phyloP scores from a whole-genome alignment of 2,888 invertebrate species.

The Tachystola acroxantha region DNA sequence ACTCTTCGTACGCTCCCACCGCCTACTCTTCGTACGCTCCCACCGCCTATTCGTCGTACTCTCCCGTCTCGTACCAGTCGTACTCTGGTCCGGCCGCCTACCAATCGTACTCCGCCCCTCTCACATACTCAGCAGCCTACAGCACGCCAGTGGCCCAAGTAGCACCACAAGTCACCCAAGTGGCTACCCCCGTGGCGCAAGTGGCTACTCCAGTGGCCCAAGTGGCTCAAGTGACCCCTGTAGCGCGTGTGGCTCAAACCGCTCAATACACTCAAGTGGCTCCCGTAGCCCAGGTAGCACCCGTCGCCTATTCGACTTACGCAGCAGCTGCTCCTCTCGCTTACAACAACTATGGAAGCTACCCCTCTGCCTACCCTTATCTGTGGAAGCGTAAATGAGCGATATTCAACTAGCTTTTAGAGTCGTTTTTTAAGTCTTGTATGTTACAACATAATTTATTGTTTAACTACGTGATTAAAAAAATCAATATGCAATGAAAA shows the following conservation, averaged over 20 bases:
- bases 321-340: constrained; percentile 6
- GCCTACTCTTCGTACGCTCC: too few species aligned
- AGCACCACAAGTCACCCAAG: background rate
- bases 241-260: constrained; percentile 13
- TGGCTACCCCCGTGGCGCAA: constrained; percentile 13
- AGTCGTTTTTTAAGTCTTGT: constrained; percentile 1
- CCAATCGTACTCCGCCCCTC: constrained; percentile 12
- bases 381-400: constrained; percentile 12
- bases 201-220: constrained; percentile 17
- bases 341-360: constrained; percentile 7
- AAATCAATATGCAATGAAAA: background rate
- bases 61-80: constrained; percentile 13
- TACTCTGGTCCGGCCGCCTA: constrained; percentile 13
- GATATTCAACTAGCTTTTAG: constrained; percentile 6
- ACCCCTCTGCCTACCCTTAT: constrained; percentile 5
- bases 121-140: constrained; percentile 11
- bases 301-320: constrained; percentile 5
- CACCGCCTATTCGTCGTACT: constrained; percentile 2
- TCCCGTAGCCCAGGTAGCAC: constrained; percentile 12
- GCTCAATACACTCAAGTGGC: constrained; percentile 13
- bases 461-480: constrained; percentile 6
- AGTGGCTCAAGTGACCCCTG: constrained; percentile 14
- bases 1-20: too few species aligned
- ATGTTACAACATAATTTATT: background rate
- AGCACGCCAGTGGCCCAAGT: constrained; percentile 13